Evolutionary conservation across 2,888 invertebrate genomes (phyloP).

Genomic region (Sesia bembeciformis): DNA sequence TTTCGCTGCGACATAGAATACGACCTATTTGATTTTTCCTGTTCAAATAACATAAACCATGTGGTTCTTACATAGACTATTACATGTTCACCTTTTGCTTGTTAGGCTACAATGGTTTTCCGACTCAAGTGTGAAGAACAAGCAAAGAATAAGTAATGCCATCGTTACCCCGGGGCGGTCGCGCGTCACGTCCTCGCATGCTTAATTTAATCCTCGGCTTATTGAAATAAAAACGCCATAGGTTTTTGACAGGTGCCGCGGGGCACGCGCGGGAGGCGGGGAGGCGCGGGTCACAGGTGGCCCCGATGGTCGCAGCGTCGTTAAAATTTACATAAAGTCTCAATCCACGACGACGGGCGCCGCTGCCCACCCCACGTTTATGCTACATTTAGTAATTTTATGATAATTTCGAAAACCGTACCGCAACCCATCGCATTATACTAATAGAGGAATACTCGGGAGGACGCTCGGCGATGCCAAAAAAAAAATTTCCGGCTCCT

Average conservation of each 20-base stretch:
- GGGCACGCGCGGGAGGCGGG: slow-evolving; percentile 21
- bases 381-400: slow-evolving; percentile 76
- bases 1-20: too few relatives aligned
- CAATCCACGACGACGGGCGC: slow-evolving; percentile 66
- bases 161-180: slow-evolving; percentile 20
- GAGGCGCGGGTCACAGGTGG: slow-evolving; percentile 63
- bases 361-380: slow-evolving; percentile 69
- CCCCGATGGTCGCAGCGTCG: slow-evolving; percentile 73
- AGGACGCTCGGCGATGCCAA: slow-evolving; percentile 38
- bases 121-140: slow-evolving; percentile 19
- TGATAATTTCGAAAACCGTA: slow-evolving; percentile 73
- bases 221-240: slow-evolving; percentile 74
- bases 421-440: slow-evolving; percentile 74
- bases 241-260: slow-evolving; percentile 71
- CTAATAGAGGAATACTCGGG: slow-evolving; percentile 66
- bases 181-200: slow-evolving; percentile 53
- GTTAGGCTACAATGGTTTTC: slow-evolving; percentile 18
- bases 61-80: slow-evolving; percentile 11
- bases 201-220: slow-evolving; percentile 71
- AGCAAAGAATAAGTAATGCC: slow-evolving; percentile 36
- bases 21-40: too few relatives aligned
- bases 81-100: slow-evolving; percentile 10
- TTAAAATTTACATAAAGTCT: slow-evolving; percentile 76
- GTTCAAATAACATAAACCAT: too few relatives aligned
- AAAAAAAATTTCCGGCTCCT: slow-evolving; percentile 56